Evolutionary conservation across 2,888 invertebrate species (phyloP).

Genomic region (Fragum sueziense): DNA sequence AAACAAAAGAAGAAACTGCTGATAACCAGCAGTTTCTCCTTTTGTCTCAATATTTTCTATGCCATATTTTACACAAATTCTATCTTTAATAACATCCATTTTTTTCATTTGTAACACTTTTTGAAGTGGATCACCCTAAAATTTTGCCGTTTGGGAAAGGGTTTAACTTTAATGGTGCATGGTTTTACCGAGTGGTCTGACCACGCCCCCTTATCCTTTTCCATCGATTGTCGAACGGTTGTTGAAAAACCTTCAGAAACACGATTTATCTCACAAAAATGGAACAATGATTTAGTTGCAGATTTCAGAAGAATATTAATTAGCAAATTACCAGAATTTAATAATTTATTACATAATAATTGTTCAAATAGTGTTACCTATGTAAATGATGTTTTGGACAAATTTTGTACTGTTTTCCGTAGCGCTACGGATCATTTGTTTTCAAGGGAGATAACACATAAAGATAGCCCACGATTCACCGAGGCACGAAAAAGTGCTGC

Average conservation of each 20-base stretch:
- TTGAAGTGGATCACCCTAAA: too few relatives aligned
- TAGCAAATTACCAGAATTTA: background rate
- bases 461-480: background rate
- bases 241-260: background rate
- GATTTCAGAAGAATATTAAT: background rate
- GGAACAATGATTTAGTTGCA: background rate
- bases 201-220: slow-evolving; percentile 15
- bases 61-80: too few relatives aligned
- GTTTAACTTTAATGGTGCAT: background rate
- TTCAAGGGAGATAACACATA: background rate
- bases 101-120: too few relatives aligned
- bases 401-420: background rate
- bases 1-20: too few relatives aligned
- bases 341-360: background rate
- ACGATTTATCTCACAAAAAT: background rate
- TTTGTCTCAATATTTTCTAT: too few relatives aligned
- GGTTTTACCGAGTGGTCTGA: slow-evolving; percentile 4
- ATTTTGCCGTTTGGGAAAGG: too few relatives aligned
- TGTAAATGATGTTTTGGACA: background rate
- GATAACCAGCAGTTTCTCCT: too few relatives aligned
- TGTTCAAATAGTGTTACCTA: background rate
- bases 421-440: background rate
- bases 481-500: background rate
- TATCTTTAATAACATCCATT: too few relatives aligned
- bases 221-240: background rate